Conservation (phyloP, 2,888 invertebrate genomes). For the Apotomis capreana region DNA sequence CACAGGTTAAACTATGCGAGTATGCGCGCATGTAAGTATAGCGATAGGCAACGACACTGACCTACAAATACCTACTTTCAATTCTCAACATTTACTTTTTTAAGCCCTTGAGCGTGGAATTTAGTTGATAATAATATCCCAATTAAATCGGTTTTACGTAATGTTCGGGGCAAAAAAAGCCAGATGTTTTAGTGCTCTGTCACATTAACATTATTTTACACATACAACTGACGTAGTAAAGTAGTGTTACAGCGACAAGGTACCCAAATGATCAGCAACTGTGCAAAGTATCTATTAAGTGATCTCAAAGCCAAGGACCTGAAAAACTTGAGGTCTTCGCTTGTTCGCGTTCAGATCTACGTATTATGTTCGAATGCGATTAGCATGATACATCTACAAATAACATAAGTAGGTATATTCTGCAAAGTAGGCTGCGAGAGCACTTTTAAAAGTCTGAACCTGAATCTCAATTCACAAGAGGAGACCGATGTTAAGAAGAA, state of each 20-base stretch:
- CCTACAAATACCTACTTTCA: slow-evolving; percentile 31
- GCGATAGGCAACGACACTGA: slow-evolving; percentile 21
- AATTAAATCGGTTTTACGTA: slow-evolving; percentile 16
- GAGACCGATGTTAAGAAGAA: no score
- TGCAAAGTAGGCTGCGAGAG: no score
- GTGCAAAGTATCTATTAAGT: no score
- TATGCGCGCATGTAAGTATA: slow-evolving; percentile 5
- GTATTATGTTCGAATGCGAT: no score
- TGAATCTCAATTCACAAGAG: no score
- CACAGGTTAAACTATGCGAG: slow-evolving; percentile 26
- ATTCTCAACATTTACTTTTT: slow-evolving; percentile 26
- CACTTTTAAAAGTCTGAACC: no score
- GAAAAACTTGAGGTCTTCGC: no score
- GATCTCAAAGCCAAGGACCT: no score
- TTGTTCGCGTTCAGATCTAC: no score
- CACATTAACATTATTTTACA: neutral
- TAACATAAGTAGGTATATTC: no score
- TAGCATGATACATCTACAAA: no score
- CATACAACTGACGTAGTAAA: neutral
- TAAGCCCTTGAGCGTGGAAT: slow-evolving; percentile 27
- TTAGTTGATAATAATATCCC: slow-evolving; percentile 21
- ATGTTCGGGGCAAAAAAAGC: neutral
- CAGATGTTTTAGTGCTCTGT: neutral
- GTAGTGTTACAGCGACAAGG: neutral
- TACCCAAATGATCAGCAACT: no score